Evolutionary conservation across 2,888 invertebrate genomes (phyloP).

Genomic region (Dendrolimus pini): DNA sequence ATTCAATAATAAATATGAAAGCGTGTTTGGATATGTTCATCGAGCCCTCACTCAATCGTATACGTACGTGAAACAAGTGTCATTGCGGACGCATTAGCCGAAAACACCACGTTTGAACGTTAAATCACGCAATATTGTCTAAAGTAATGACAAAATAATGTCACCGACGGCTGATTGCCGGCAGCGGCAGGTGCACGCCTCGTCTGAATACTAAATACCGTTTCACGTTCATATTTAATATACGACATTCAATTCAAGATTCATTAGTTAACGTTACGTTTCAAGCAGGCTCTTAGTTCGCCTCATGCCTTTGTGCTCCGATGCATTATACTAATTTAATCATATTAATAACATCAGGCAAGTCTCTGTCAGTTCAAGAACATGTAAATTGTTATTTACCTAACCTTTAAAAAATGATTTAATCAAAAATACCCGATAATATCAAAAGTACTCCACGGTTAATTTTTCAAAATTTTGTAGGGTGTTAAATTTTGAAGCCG

Average conservation of each 20-base stretch:
- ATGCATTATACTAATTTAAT: no score
- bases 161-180: conserved; percentile 46
- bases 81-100: not conserved
- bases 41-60: no score
- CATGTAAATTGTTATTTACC: no score
- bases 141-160: conserved; percentile 52
- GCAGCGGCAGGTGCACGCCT: conserved; percentile 43
- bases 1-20: no score
- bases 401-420: no score
- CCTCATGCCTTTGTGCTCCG: not conserved
- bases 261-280: conserved; percentile 40
- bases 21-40: no score
- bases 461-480: no score
- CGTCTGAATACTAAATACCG: conserved; percentile 46
- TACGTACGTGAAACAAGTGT: not conserved
- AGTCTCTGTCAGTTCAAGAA: no score
- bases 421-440: no score
- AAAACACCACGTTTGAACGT: conserved; percentile 7
- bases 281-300: conserved; percentile 19
- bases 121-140: conserved; percentile 47
- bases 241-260: conserved; percentile 28
- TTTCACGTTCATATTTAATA: conserved; percentile 5
- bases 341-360: no score
- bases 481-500: no score
- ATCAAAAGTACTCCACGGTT: no score